Evolutionary conservation across 1,140 invertebrate genomes (phyloP).

Genomic region (Scylla paramamosain): DNA sequence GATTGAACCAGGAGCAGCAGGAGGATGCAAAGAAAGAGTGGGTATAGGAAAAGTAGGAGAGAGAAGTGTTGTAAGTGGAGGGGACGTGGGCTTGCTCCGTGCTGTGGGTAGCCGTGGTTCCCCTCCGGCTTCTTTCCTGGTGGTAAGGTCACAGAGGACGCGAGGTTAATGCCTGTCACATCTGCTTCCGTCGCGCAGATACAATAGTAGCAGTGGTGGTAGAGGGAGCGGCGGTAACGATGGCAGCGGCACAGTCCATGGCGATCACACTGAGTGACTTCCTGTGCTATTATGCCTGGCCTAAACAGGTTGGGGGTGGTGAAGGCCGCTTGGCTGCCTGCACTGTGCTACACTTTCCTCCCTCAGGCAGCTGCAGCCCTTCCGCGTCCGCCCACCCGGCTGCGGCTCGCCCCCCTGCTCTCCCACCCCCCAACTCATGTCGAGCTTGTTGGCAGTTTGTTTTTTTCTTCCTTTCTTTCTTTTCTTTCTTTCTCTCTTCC

Average conservation of each 20-base stretch:
- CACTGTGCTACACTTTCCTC: neutral
- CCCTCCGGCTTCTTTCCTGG: neutral
- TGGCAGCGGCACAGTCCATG: neutral
- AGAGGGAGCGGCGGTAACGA: neutral
- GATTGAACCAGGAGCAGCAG: neutral
- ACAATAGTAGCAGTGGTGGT: too few relatives aligned
- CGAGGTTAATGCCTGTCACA: neutral
- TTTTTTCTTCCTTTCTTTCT: too few relatives aligned
- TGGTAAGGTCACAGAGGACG: neutral
- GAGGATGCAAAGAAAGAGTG: neutral
- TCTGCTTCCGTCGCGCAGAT: neutral
- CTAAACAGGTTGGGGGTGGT: neutral
- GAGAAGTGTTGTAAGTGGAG: too few relatives aligned
- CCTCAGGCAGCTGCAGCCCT: neutral
- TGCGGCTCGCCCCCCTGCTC: neutral
- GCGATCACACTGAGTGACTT: neutral
- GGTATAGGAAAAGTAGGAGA: neutral
- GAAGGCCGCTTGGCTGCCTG: neutral
- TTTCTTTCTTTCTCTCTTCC: too few relatives aligned
- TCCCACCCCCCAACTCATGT: too few relatives aligned
- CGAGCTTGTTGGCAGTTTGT: too few relatives aligned
- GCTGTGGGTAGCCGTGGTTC: too few relatives aligned
- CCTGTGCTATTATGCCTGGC: neutral
- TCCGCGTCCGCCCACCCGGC: neutral
- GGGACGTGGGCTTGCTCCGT: too few relatives aligned